These are phyloP conservation scores for Ophthalmolycus amberensis DNA, from an alignment of 2,113 vertebrate genomes.

Conservation along the genomic window DNA sequence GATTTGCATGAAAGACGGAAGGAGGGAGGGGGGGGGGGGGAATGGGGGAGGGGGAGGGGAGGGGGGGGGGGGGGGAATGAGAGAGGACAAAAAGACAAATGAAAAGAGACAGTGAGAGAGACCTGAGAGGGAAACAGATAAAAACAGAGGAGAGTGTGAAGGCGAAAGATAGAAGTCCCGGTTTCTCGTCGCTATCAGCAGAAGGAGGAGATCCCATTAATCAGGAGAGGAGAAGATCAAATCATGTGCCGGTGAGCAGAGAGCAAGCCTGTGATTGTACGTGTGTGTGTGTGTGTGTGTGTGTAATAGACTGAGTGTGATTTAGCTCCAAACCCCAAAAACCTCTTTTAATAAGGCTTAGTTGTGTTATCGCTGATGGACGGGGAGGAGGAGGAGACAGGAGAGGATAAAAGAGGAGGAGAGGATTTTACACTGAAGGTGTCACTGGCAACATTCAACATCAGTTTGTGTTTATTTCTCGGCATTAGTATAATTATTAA, in stretches of 20 bases:
- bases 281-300: conserved; percentile 25
- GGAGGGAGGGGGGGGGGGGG: background rate
- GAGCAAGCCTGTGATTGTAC: conserved; percentile 12
- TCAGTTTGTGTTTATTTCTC: conserved; percentile 10
- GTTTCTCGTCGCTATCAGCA: conserved; percentile 53
- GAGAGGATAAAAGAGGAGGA: conserved; percentile 4
- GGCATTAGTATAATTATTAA: background rate
- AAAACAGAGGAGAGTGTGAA: conserved; percentile 52
- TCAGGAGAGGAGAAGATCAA: conserved; percentile 66
- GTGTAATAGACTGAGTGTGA: conserved; percentile 48
- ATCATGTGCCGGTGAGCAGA: conserved; percentile 56
- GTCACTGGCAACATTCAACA: background rate
- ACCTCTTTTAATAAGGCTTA: conserved; percentile 53
- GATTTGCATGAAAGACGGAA: conserved; percentile 40
- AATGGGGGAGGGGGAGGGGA: too few relatives aligned
- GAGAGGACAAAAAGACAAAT: conserved; percentile 22
- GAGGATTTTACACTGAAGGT: background rate
- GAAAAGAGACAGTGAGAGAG: conserved; percentile 15
- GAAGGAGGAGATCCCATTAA: conserved; percentile 68
- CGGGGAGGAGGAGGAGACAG: conserved; percentile 19
- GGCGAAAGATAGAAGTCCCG: conserved; percentile 53
- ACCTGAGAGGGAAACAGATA: conserved; percentile 20
- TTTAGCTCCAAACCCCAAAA: conserved; percentile 24
- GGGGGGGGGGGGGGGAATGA: background rate
- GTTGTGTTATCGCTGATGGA: conserved; percentile 52